Conservation (phyloP, 2,888 invertebrate species). For the Congeria kusceri region DNA sequence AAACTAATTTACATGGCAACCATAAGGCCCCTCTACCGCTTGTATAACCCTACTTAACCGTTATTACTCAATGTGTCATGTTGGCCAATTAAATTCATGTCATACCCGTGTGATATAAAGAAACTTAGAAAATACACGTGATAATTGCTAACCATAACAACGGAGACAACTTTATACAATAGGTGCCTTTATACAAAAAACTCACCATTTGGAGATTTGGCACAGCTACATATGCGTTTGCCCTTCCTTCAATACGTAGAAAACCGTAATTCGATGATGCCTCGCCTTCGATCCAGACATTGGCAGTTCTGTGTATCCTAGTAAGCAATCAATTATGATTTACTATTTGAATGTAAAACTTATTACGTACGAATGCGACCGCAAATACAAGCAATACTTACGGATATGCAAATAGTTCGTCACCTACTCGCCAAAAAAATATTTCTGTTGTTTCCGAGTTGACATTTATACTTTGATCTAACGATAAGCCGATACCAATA, state of each 20-base stretch:
- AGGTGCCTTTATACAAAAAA: too few species aligned
- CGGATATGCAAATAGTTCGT: constrained; percentile 36
- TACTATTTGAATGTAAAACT: neutral
- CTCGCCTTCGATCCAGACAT: constrained; percentile 49
- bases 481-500: constrained; percentile 45
- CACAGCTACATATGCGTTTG: constrained; percentile 32
- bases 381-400: constrained; percentile 18
- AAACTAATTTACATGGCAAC: too few species aligned
- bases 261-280: constrained; percentile 6
- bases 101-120: too few species aligned
- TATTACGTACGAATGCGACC: neutral
- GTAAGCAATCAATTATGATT: neutral
- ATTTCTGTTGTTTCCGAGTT: constrained; percentile 12
- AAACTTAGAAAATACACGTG: too few species aligned
- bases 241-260: constrained; percentile 17
- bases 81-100: too few species aligned
- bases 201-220: constrained; percentile 41
- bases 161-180: too few species aligned
- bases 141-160: too few species aligned
- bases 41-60: too few species aligned
- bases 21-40: too few species aligned
- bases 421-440: constrained; percentile 44
- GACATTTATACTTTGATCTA: constrained; percentile 37
- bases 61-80: too few species aligned
- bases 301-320: constrained; percentile 18